phyloP scores from a whole-genome alignment of 35 echinoderm and acorn worm genomes.

The Anneissia japonica region DNA sequence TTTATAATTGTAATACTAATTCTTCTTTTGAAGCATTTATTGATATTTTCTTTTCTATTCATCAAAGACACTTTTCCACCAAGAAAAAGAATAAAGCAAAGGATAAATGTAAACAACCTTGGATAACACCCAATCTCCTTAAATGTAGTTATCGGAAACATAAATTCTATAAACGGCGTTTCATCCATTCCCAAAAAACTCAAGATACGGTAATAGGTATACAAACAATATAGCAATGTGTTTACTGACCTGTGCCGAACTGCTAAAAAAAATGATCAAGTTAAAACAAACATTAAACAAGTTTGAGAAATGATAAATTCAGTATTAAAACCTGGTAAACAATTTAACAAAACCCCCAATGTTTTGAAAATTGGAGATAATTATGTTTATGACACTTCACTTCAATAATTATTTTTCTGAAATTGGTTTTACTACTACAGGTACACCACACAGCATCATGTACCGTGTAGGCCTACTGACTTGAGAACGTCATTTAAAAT shows the following conservation, averaged over 20 bases:
- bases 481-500: too few relatives aligned
- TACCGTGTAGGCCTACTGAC: too few relatives aligned
- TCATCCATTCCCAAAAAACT: not conserved
- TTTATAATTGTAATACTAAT: not conserved
- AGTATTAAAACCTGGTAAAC: not conserved
- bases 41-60: not conserved
- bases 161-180: not conserved
- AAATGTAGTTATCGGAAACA: not conserved
- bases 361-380: not conserved
- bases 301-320: not conserved
- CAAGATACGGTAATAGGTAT: not conserved
- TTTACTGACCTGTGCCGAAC: not conserved
- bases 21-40: not conserved
- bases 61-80: not conserved
- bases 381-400: not conserved
- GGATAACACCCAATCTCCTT: not conserved
- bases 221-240: too few relatives aligned
- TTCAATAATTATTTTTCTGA: not conserved
- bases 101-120: not conserved
- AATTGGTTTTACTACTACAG: not conserved
- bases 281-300: not conserved
- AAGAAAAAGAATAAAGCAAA: not conserved
- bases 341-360: not conserved
- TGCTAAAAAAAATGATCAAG: not conserved
- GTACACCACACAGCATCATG: too few relatives aligned